Evolutionary conservation across 2,113 vertebrate genomes (phyloP), one percentile per base, ranked within the genome.

Genomic region (Potamarius usumacintae): DNA sequence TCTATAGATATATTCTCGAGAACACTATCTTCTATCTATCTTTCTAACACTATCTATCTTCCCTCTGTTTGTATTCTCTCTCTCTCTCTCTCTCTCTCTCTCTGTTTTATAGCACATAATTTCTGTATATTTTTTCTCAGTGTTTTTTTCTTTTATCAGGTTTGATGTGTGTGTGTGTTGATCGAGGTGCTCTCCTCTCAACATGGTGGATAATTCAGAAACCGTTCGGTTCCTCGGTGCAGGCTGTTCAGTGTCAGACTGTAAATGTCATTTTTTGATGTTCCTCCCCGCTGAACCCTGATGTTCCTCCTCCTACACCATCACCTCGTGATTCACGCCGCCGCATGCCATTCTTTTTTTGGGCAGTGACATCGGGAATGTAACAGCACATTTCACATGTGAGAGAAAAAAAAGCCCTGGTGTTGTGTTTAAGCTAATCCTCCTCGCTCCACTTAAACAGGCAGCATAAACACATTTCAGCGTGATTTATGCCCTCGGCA

Each of bases 401-500:
- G 81, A 84, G 22, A 62, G n/a, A 57, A 57, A 57, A 57, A 27
- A 77, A 80, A 82, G 7, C 65, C 82, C 78, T 22, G 60, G n/a
- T 79, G 76, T 67, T 86, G 80, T 85, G 62, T 88, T 71, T 90
- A 74, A 89, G 86, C 86, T 79, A 58, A 34, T 52, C 53, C 74
- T 83, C 84, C 85, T 86, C 77, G 85, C 91, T 88, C 91, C 86
- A 86, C 90, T 60, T 80, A 30, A 4, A 85, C 87, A 82, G 71
- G 77, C 86, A 88, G 27, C 80, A 83, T 93, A 94, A 95, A 94
- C 91, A 94, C 85, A 92, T 93, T 94, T 92, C 86, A 87, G 93
- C 92, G 69, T 76, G 83, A 92, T 76, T 91, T 90, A 91, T 91
- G 91, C 90, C 94, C 92, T 72, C 83, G 30, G 50, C 83, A 84